Evolutionary conservation across 2,888 invertebrate genomes (phyloP).

Genomic region (Frankliniella intonsa): DNA sequence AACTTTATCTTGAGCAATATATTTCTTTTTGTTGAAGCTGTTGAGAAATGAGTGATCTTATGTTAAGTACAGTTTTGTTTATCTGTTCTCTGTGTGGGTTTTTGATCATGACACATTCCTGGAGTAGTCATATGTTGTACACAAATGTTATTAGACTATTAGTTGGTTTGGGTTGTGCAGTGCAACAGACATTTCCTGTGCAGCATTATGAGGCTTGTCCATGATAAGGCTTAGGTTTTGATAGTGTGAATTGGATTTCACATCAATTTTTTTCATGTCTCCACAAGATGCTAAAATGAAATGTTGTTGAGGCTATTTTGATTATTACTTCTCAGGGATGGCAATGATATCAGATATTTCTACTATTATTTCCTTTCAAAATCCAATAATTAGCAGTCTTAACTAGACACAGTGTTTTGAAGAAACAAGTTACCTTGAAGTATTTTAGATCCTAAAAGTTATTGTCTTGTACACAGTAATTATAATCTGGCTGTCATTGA

Average conservation of each 20-base stretch:
- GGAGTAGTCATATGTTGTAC: neutral
- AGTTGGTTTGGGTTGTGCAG: constrained; percentile 15
- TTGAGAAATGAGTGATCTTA: neutral
- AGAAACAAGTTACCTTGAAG: no score
- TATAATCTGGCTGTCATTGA: no score
- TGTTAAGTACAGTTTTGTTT: neutral
- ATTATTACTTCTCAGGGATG: no score
- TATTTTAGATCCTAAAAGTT: no score
- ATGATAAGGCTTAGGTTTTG: neutral
- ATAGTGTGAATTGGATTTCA: neutral
- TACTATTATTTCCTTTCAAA: no score
- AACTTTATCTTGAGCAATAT: neutral
- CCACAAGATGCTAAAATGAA: neutral
- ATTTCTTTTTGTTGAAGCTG: neutral
- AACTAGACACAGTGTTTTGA: no score
- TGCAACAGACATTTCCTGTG: neutral
- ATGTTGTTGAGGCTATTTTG: no score
- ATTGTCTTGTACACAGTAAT: no score
- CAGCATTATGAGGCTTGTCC: neutral
- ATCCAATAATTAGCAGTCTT: no score
- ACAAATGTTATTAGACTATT: neutral
- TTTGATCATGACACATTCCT: neutral
- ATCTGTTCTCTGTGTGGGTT: neutral
- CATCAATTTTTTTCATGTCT: neutral
- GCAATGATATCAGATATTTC: no score